These are phyloP conservation scores for Tinea trinotella DNA, from an alignment of 2,888 invertebrate genomes.

Conservation along the genomic window DNA sequence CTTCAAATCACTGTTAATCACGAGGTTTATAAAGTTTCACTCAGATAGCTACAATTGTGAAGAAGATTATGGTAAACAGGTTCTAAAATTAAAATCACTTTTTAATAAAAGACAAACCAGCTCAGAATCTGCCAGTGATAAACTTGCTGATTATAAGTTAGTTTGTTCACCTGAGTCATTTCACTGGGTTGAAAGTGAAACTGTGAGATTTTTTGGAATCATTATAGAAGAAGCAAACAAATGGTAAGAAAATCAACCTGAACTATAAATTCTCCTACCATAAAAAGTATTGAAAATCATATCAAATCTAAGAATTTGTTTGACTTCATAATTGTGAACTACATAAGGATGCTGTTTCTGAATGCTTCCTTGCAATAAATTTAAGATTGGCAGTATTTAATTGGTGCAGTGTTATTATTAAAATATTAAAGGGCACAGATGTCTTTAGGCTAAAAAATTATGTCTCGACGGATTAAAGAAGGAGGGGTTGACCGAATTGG, in stretches of 20 bases:
- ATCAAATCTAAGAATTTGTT: slow-evolving; percentile 24
- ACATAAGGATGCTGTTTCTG: slow-evolving; percentile 20
- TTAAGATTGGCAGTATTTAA: slow-evolving; percentile 23
- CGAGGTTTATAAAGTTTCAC: slow-evolving; percentile 26
- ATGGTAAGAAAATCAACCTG: slow-evolving; percentile 23
- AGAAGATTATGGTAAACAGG: slow-evolving; percentile 23
- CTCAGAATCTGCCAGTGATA: no score
- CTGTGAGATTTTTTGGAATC: background rate
- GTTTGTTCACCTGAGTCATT: no score
- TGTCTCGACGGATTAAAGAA: no score
- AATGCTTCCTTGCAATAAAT: slow-evolving; percentile 21
- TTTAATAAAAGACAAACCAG: no score
- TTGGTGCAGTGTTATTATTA: slow-evolving; percentile 24
- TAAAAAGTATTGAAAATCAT: slow-evolving; percentile 22
- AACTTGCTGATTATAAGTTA: no score
- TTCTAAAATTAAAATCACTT: no score
- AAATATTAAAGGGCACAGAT: slow-evolving; percentile 23
- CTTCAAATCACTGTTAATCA: slow-evolving; percentile 27
- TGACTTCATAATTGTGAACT: slow-evolving; percentile 22
- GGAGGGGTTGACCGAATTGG: no score
- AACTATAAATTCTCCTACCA: slow-evolving; percentile 15
- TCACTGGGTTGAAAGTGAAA: slow-evolving; percentile 25
- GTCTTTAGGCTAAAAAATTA: no score
- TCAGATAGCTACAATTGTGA: slow-evolving; percentile 24
- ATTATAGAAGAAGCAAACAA: slow-evolving; percentile 24